Conservation (phyloP, 2,113 vertebrate species). For the Gambusia affinis region DNA sequence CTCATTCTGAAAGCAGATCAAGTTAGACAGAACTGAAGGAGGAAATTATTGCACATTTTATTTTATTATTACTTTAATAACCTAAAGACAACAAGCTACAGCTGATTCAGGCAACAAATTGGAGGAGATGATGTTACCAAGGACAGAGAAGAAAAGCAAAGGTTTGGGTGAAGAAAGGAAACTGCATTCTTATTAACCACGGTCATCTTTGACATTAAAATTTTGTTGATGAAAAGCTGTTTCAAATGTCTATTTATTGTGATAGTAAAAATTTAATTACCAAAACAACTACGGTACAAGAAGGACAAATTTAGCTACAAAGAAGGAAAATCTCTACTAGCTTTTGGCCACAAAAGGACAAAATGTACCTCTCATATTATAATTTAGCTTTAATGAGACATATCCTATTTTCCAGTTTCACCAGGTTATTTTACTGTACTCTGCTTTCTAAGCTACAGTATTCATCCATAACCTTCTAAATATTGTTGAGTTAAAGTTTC, state of each 20-base stretch:
- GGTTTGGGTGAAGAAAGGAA: too few species aligned
- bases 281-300: neutral
- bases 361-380: neutral
- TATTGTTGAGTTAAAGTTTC: neutral
- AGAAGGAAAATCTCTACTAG: neutral
- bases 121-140: too few species aligned
- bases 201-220: too few species aligned
- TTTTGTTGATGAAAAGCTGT: too few species aligned
- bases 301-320: neutral
- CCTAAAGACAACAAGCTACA: too few species aligned
- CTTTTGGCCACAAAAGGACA: neutral
- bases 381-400: neutral
- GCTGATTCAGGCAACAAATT: too few species aligned
- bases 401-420: neutral
- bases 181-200: too few species aligned
- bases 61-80: too few species aligned
- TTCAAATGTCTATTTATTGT: too few species aligned
- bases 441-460: neutral
- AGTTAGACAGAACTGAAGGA: neutral
- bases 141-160: too few species aligned
- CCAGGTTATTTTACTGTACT: neutral
- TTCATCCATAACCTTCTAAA: neutral
- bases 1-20: too few species aligned
- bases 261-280: neutral
- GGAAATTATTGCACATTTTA: neutral